These are phyloP conservation scores for Eristalinus aeneus DNA, from an alignment of 2,888 invertebrate species.

Conservation along the genomic window DNA sequence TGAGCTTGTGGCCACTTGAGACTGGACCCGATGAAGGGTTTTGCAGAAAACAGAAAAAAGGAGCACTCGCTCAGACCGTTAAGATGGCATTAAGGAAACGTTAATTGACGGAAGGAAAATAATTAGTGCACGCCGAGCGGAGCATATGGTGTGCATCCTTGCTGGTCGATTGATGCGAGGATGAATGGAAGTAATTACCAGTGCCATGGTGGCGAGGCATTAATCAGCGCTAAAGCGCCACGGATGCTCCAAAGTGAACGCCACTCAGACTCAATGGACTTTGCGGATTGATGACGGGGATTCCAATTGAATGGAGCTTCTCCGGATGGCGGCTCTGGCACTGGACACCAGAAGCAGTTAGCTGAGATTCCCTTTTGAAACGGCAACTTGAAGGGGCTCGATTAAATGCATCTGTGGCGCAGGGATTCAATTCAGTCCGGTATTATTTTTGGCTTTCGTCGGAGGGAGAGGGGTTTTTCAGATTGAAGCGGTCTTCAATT, in stretches of 20 bases:
- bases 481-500: no score
- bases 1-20: neutral
- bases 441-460: no score
- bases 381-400: no score
- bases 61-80: conserved; percentile 25
- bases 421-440: no score
- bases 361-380: no score
- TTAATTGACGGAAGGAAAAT: conserved; percentile 54
- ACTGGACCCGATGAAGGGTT: neutral
- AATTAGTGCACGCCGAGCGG: conserved; percentile 41
- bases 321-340: no score
- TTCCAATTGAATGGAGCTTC: no score
- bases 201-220: neutral
- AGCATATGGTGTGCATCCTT: conserved; percentile 51
- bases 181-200: conserved; percentile 30
- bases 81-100: conserved; percentile 61
- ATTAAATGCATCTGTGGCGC: no score
- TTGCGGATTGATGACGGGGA: neutral
- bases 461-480: no score
- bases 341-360: no score
- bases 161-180: neutral
- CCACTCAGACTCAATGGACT: neutral
- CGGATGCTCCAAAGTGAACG: neutral
- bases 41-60: conserved; percentile 3
- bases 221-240: neutral